Evolutionary conservation across 2,113 vertebrate genomes (phyloP), one percentile per base, ranked within the genome.

Genomic region (Brachyhypopomus occidentalis): DNA sequence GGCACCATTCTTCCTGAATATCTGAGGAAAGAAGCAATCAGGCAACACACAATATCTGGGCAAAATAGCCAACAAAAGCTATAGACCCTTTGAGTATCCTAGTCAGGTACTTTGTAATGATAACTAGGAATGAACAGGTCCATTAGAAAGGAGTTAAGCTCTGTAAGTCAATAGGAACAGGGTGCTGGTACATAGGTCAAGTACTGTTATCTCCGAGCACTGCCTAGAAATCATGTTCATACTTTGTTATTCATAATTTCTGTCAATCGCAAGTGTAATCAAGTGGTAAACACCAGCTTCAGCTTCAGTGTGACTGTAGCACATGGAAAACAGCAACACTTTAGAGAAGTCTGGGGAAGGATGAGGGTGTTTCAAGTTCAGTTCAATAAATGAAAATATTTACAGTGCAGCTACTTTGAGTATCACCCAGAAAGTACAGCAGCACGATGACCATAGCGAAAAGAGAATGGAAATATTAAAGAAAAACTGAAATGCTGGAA

Each of bases 361-460:
- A 9, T 52, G 3, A 56, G 5, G 4, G 19, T 71, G 11, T 78
- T 70, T 58, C 63, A 70, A 41, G 38, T 38, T 58, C 66, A 19
- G 27, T 34, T 52, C 23, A 52, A 45, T 52, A 36, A 64, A 63
- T 76, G 14, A 25, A 75, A 41, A 12, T 52, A 52, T 52, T 52
- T 52, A 73, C 84, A 89, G 89, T 86, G 87, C 86, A 86, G 84
- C 85, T 88, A 86, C 83, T 89, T 86, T 88, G 71, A 86, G 73
- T 52, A 85, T 87, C 73, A 83, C 78, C 84, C 77, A 67, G 41
- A 48, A 59, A 83, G 72, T 84, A 91, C 82, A 92, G 90, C 90
- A 92, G 89, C 91, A 91, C 87, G 56, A 45, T 77, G 80, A 27
- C 36, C 83, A 34, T 1, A 25, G 16, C 79, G 17, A 59, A 66